Evolutionary conservation across 2,888 invertebrate species (phyloP), one percentile per base, ranked within the genome.

Genomic region (Oeneis ivallda): DNA sequence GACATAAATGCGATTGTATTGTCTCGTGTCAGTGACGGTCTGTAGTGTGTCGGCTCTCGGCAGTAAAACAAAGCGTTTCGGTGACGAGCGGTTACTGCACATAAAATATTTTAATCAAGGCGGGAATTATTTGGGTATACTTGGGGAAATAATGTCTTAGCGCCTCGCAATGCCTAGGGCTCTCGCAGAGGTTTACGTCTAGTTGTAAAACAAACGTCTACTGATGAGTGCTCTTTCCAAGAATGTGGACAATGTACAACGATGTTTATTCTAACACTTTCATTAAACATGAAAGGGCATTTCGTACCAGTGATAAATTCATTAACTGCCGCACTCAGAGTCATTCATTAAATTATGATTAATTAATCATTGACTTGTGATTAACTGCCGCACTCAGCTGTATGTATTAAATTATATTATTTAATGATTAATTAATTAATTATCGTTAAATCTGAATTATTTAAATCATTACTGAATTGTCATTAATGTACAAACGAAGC

Each of bases 61-160:
- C 50, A 47, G 58, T 54, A 65, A 68, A 71, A 69, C 71, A 67
- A 71, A 71, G 62, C 66, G 65, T 41, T 66, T 66, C 61, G 61
- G 66, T 60, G 66, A 72, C 69, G 68, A 66, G 66, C 64, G 66
- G 66, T 69, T 61, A 64, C 63, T 56, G 62, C 70, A 66, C 71
- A 64, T 73, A 71, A 72, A 74, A 72, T 72, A 72, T 74, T 75
- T 72, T 73, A 74, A 75, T 72, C 71, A 75, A 74, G 67, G 67
- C 62, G 64, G 67, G 69, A 68, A 70, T 73, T 71, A 70, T 69
- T 62, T 60, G 66, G 15, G 45, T 15, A 45, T 15, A 47, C 17
- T 47, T 2, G 17, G 11, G 41, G 69, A 66, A 69, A 68, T 71
- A 67, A 71, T 64, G 65, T 60, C 62, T 34, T 52, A 19, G 50